Percentiles rank a stretch among this genome's conserved stretches.
Evolutionary conservation across 2,797 vertebrate species (phyloP).

Genomic region (Falco concolor): DNA sequence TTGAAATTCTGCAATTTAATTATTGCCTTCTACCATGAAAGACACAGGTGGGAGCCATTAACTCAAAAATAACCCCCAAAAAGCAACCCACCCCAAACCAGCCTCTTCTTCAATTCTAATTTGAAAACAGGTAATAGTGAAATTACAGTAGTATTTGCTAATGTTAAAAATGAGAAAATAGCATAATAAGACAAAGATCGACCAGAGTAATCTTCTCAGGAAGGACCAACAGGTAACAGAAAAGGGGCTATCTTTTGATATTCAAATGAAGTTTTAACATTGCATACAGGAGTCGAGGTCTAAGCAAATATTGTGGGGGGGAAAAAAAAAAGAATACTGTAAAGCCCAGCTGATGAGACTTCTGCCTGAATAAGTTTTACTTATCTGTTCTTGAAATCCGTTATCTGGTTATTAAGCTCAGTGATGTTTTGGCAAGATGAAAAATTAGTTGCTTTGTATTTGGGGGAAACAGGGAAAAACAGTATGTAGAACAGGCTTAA

Average conservation of each 20-base stretch:
- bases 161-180: neutral
- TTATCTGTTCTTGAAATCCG: neutral
- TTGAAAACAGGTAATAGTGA: neutral
- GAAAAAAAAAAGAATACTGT: accelerated
- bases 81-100: neutral
- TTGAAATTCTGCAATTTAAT: slow-evolving; percentile 34
- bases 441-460: neutral
- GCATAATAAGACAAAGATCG: neutral
- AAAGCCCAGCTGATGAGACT: neutral
- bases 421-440: neutral
- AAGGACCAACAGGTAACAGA: neutral
- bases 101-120: neutral
- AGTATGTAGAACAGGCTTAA: neutral
- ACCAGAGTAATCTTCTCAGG: neutral
- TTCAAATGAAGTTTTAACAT: neutral
- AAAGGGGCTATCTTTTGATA: neutral
- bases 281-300: accelerated
- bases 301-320: neutral
- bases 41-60: slow-evolving; percentile 19
- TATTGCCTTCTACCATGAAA: slow-evolving; percentile 16
- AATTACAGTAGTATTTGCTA: neutral
- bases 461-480: neutral
- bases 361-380: neutral
- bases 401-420: neutral
- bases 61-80: slow-evolving; percentile 3